Evolutionary conservation across 2,797 vertebrate species (phyloP).

Genomic region (Sebastes hubbsi): DNA sequence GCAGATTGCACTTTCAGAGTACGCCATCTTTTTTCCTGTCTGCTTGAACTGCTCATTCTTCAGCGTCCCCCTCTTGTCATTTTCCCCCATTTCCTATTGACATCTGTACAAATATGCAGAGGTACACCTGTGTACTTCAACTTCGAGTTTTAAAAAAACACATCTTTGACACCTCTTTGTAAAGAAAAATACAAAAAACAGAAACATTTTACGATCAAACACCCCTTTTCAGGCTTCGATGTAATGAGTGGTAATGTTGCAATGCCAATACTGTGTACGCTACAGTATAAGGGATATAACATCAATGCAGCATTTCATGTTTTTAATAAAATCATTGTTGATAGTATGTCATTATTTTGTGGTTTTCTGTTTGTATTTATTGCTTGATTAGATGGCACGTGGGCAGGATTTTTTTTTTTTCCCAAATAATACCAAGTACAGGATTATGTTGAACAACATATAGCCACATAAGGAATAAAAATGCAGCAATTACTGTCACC

Average conservation of each 20-base stretch:
- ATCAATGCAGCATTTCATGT: conserved; percentile 79
- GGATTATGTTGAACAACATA: conserved; percentile 57
- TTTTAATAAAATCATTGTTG: conserved; percentile 53
- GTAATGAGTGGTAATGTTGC: conserved; percentile 56
- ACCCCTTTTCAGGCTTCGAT: conserved; percentile 62
- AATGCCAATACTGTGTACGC: conserved; percentile 55
- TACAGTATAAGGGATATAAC: conserved; percentile 69
- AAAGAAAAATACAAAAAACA: conserved; percentile 61
- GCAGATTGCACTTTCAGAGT: conserved; percentile 70
- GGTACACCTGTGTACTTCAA: conserved; percentile 69
- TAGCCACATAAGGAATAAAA: conserved; percentile 52
- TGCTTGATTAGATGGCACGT: conserved; percentile 85
- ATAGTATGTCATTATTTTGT: conserved; percentile 47
- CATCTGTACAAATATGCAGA: conserved; percentile 71
- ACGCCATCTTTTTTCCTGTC: conserved; percentile 53
- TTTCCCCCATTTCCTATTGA: conserved; percentile 39
- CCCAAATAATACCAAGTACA: conserved; percentile 62
- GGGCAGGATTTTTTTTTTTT: conserved; percentile 63
- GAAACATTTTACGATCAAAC: conserved; percentile 74
- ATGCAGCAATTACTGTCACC: conserved; percentile 71
- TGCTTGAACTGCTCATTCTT: conserved; percentile 61
- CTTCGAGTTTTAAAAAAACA: conserved; percentile 59
- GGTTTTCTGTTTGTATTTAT: conserved; percentile 78
- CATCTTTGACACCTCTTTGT: conserved; percentile 47
- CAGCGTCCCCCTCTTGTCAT: conserved; percentile 51